Evolutionary conservation across 2,888 invertebrate genomes (phyloP).

Genomic region (Atrina japonica): DNA sequence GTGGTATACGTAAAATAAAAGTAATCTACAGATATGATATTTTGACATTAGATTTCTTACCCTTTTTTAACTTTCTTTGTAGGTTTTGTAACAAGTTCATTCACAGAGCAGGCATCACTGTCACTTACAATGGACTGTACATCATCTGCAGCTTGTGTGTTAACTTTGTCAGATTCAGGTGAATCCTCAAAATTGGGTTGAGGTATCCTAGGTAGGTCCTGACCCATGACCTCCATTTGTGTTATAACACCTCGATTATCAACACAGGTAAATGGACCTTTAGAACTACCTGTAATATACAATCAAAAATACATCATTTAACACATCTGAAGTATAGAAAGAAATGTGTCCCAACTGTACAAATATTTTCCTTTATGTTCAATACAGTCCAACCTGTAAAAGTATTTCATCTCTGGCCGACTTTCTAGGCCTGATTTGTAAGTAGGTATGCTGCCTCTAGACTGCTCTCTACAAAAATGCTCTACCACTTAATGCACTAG

Average conservation of each 20-base stretch:
- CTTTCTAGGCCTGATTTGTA: no score
- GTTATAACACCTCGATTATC: conserved; percentile 26
- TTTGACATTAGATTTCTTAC: no score
- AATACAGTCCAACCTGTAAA: no score
- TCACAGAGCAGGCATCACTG: conserved; percentile 60
- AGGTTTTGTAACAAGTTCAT: conserved; percentile 55
- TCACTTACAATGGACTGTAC: conserved; percentile 53
- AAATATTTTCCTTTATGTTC: no score
- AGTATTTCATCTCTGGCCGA: no score
- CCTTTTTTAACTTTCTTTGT: conserved; percentile 23
- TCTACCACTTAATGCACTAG: no score
- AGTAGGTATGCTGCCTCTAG: no score
- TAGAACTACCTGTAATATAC: conserved; percentile 44
- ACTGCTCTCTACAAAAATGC: no score
- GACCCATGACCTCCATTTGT: conserved; percentile 34
- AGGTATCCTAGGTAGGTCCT: conserved; percentile 43
- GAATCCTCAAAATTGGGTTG: conserved; percentile 67
- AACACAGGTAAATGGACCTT: conserved; percentile 38
- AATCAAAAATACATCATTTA: neutral
- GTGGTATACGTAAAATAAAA: no score
- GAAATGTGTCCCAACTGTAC: no score
- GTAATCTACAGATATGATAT: no score
- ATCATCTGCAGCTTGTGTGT: conserved; percentile 25
- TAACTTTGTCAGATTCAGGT: conserved; percentile 33
- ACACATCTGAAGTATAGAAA: no score